phyloP scores from a whole-genome alignment of 2,797 vertebrate genomes.

The Vireo griseus region DNA sequence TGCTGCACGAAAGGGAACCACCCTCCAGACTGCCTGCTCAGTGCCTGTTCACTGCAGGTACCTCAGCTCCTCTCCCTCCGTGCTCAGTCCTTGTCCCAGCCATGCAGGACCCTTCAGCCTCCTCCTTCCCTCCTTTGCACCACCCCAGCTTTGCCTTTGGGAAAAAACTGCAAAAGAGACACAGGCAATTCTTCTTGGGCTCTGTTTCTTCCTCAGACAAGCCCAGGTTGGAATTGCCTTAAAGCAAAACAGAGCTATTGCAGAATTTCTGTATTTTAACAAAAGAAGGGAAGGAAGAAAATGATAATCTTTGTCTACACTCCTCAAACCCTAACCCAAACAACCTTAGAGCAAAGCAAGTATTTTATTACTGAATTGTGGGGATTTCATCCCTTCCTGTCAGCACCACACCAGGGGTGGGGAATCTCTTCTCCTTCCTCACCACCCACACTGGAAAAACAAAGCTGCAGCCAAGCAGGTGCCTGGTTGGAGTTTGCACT shows the following conservation, averaged over 20 bases:
- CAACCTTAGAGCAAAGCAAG: not conserved
- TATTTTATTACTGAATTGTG: not conserved
- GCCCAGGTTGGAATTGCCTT: not conserved
- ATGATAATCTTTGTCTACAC: rapidly evolving
- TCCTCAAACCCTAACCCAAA: not conserved
- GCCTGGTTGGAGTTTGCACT: not conserved
- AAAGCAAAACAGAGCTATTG: not conserved
- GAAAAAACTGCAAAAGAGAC: not conserved
- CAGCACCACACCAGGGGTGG: not conserved
- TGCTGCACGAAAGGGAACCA: not conserved
- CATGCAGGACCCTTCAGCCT: rapidly evolving
- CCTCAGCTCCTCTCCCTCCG: too few relatives aligned
- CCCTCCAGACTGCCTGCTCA: not conserved
- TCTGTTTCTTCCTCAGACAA: not conserved
- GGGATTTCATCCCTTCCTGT: not conserved
- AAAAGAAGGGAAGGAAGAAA: not conserved
- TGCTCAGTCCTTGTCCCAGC: not conserved
- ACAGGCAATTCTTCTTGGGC: not conserved
- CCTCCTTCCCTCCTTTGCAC: not conserved
- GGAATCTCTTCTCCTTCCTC: not conserved
- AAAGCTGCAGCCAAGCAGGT: not conserved
- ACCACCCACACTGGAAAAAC: not conserved
- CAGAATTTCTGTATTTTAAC: not conserved
- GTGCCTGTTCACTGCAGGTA: not conserved
- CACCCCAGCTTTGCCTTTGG: not conserved